Base-by-base conservation (phyloP, 2,113 vertebrate genomes). In the Hippolais icterina region DNA sequence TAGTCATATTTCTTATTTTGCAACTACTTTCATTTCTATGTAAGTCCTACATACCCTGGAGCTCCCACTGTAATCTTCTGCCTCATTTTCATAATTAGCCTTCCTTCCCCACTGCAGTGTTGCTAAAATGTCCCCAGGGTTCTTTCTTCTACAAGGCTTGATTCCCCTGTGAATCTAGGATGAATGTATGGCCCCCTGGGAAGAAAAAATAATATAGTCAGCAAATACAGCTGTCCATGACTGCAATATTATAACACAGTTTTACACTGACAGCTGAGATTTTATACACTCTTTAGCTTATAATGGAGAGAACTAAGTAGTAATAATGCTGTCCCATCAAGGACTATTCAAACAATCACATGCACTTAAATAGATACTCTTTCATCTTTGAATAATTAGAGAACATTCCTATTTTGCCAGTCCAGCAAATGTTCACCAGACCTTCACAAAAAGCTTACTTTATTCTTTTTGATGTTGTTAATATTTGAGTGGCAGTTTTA, bases 391-490 rank as follows among this genome's bases (percentile, higher is more conserved):
- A 77, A 44, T 84, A 92, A 90, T 94, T 84, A 89, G 31, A 83
- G 39, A 78, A 75, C 28, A 15, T 64, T 89, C 87, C n/a, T 91
- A 5, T 91, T 91, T 93, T 84, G 61, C 65, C 76, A 57, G 87
- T 91, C 41, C 2, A 5, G 53, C 83, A 95, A 91, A 80, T 96
- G 91, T 96, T 92, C 89, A 87, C 86, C 83, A 96, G 94, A 94
- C 83, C 47, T 81, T 81, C 89, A 52, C 44, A 84, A 59, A 93
- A 81, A 78, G 72, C 80, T 93, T 63, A 60, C 64, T 93, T 94
- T 74, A 60, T 90, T 96, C 82, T 94, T 94, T 95, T 56, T 87
- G 50, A 90, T 95, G 71, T 86, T 5, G 13, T 60, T 94, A 84
- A 71, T 91, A 72, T 75, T 78, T 66, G 80, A 94, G 59, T 92